Evolutionary conservation across 2,797 vertebrate species (phyloP).

Genomic region (Protosalanx chinensis): DNA sequence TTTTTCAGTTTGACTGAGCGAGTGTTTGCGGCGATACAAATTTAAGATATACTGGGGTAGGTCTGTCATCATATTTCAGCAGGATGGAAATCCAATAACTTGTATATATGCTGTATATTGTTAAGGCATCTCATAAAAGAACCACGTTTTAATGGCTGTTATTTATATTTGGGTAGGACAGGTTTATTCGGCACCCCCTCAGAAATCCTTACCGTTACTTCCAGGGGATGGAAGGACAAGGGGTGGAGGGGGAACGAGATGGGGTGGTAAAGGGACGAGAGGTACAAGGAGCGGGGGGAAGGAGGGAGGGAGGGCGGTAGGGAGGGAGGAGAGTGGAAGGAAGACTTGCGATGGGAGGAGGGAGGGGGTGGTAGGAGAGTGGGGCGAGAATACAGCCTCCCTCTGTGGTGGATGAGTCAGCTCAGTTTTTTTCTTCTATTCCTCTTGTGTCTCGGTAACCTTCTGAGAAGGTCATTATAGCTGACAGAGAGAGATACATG

Average conservation of each 20-base stretch:
- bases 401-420: slow-evolving; percentile 62
- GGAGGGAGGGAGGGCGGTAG: no score
- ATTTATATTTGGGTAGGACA: slow-evolving; percentile 63
- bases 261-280: neutral
- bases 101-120: slow-evolving; percentile 58
- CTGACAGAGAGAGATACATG: neutral
- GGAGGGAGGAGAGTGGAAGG: no score
- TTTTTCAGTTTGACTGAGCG: slow-evolving; percentile 3
- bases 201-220: slow-evolving; percentile 65
- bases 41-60: slow-evolving; percentile 30
- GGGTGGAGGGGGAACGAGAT: no score
- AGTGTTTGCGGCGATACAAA: neutral
- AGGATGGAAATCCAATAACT: slow-evolving; percentile 59
- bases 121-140: slow-evolving; percentile 58
- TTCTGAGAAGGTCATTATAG: slow-evolving; percentile 55
- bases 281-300: no score
- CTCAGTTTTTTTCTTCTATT: slow-evolving; percentile 49
- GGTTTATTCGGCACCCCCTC: slow-evolving; percentile 59
- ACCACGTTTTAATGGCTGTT: slow-evolving; percentile 63
- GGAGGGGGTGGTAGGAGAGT: slow-evolving; percentile 17
- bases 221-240: neutral
- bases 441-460: slow-evolving; percentile 48
- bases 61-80: slow-evolving; percentile 51
- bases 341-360: slow-evolving; percentile 24
- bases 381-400: slow-evolving; percentile 26